Evolutionary conservation across 1,140 invertebrate species (phyloP).

Genomic region (Hormaphis cornu): DNA sequence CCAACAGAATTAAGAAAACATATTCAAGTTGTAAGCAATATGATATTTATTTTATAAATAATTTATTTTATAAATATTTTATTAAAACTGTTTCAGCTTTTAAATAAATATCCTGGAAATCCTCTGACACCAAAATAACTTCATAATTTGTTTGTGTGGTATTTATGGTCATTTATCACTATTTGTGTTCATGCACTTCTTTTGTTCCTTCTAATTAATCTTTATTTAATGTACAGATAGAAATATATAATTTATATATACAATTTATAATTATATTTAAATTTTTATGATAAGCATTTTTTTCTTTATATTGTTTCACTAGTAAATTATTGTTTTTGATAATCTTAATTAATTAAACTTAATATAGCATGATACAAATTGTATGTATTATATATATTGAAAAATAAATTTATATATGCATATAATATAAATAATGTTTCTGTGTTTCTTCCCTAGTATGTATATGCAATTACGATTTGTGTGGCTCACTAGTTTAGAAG

Average conservation of each 20-base stretch:
- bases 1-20: slow-evolving; percentile 28
- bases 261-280: not conserved
- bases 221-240: not conserved
- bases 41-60: not conserved
- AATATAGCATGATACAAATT: not conserved
- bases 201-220: slow-evolving; percentile 4
- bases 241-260: slow-evolving; percentile 19
- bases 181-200: not conserved
- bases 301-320: not conserved
- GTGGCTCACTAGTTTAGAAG: too few relatives aligned
- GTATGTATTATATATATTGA: not conserved
- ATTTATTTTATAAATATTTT: not conserved
- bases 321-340: not conserved
- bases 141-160: not conserved
- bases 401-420: not conserved
- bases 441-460: too few relatives aligned
- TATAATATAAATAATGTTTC: too few relatives aligned
- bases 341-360: not conserved
- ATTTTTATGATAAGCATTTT: not conserved
- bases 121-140: not conserved
- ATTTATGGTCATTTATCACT: not conserved
- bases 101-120: slow-evolving; percentile 17
- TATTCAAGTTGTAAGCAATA: slow-evolving; percentile 10
- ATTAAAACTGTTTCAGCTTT: slow-evolving; percentile 14
- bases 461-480: too few relatives aligned